Evolutionary conservation across 2,113 vertebrate genomes (phyloP).

Genomic region (Otolemur garnettii): DNA sequence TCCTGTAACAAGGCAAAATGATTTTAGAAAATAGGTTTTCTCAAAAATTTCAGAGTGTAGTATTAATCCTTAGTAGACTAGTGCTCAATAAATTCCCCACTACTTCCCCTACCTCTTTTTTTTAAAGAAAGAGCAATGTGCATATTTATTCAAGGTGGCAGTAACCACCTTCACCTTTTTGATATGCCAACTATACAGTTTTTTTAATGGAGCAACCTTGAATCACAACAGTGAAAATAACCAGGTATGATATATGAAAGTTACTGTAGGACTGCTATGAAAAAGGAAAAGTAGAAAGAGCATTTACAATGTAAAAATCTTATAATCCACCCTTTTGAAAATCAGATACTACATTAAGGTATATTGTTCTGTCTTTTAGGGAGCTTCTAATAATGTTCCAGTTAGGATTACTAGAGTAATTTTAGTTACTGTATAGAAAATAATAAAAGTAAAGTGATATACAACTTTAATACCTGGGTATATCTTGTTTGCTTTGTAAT

Average conservation of each 20-base stretch:
- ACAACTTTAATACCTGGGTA: not conserved
- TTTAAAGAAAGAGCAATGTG: constrained; percentile 65
- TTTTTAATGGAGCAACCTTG: constrained; percentile 73
- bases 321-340: constrained; percentile 50
- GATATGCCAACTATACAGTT: constrained; percentile 61
- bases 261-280: constrained; percentile 26
- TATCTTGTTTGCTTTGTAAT: not conserved
- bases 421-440: not conserved
- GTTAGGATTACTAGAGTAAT: not conserved
- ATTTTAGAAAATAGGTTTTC: constrained; percentile 65
- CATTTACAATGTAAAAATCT: constrained; percentile 47
- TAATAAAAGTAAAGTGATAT: constrained; percentile 6
- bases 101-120: not conserved
- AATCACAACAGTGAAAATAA: constrained; percentile 50
- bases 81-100: constrained; percentile 65
- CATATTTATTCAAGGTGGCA: constrained; percentile 74
- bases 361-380: constrained; percentile 28
- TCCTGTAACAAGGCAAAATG: constrained; percentile 53
- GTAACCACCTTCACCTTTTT: constrained; percentile 72
- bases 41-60: constrained; percentile 51
- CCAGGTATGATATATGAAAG: constrained; percentile 46
- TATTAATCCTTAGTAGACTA: constrained; percentile 70
- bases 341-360: not conserved
- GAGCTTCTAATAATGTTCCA: not conserved
- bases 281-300: constrained; percentile 58